A percentile compares a stretch with the other conserved stretches of the same genome.
These are phyloP conservation scores for Hesperophylax magnus DNA, from an alignment of 1,140 invertebrate species.

Conservation along the genomic window DNA sequence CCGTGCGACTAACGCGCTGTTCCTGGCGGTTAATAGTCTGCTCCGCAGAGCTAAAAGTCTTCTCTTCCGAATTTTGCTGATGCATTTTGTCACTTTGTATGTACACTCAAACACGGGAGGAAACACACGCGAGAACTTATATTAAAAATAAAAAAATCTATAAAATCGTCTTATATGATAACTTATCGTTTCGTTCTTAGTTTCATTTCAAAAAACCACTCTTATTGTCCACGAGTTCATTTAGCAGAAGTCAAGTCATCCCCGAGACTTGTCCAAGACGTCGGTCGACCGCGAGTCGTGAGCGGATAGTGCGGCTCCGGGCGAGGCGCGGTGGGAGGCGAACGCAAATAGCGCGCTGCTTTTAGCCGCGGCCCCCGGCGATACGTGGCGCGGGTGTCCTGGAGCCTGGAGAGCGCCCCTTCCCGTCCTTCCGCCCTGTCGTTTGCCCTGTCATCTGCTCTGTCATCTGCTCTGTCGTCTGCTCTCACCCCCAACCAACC, in stretches of 20 bases:
- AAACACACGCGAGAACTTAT: constrained; percentile 45
- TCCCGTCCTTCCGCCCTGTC: not conserved
- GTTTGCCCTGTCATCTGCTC: no score
- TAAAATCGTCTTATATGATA: constrained; percentile 39
- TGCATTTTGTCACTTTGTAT: constrained; percentile 54
- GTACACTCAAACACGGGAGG: constrained; percentile 41
- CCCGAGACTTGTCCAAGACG: constrained; percentile 85
- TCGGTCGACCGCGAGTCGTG: constrained; percentile 89
- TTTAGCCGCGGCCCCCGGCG: constrained; percentile 41
- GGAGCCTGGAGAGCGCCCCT: not conserved
- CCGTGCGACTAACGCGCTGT: constrained; percentile 77
- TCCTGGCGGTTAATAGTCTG: constrained; percentile 72
- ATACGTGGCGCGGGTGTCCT: not conserved
- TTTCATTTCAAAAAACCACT: constrained; percentile 66
- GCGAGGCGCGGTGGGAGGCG: constrained; percentile 59
- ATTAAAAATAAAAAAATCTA: constrained; percentile 48
- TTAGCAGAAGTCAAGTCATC: constrained; percentile 86
- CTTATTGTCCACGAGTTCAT: constrained; percentile 75
- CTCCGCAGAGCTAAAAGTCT: constrained; percentile 54
- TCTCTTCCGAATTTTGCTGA: constrained; percentile 53
- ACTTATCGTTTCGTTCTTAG: constrained; percentile 39
- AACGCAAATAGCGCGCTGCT: constrained; percentile 42
- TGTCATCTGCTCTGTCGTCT: no score
- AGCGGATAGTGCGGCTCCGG: constrained; percentile 77
- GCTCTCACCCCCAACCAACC: no score